phyloP scores from a whole-genome alignment of 2,797 vertebrate species.

The Mus spretus region DNA sequence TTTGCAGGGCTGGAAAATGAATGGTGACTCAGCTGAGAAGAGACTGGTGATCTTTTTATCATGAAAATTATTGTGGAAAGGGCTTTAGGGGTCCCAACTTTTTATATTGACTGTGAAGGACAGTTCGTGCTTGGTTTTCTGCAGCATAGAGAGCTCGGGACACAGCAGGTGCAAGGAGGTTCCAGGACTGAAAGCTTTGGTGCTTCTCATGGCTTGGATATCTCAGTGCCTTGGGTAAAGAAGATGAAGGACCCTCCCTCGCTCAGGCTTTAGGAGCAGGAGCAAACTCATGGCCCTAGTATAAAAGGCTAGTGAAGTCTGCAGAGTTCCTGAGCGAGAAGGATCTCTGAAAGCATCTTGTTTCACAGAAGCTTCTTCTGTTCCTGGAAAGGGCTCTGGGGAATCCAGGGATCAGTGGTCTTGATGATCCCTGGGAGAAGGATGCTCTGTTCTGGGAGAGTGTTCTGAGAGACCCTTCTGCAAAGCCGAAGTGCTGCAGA shows the following conservation, averaged over 20 bases:
- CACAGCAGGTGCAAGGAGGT: not conserved
- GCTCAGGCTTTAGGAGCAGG: not conserved
- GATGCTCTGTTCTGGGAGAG: not conserved
- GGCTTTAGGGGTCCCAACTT: not conserved
- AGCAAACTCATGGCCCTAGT: not conserved
- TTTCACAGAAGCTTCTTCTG: not conserved
- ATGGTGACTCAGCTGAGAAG: not conserved
- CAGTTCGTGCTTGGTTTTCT: not conserved
- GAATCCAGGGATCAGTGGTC: not conserved
- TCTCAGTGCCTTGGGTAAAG: not conserved
- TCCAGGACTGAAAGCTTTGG: not conserved
- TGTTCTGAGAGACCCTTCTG: not conserved
- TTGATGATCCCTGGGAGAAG: not conserved
- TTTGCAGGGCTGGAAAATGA: not conserved
- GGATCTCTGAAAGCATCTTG: not conserved
- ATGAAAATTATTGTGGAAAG: not conserved
- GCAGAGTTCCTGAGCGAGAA: not conserved
- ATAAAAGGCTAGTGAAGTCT: not conserved
- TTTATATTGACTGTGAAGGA: not conserved
- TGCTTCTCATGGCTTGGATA: not conserved
- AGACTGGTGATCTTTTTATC: not conserved
- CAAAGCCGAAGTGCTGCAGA: not conserved
- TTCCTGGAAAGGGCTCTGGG: not conserved
- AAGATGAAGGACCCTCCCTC: not conserved
- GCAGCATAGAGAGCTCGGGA: not conserved